Percentiles rank a stretch among this genome's conserved stretches.
Evolutionary conservation across 64 coral and sea anemone species (phyloP).

Genomic region (Actinia tenebrosa): DNA sequence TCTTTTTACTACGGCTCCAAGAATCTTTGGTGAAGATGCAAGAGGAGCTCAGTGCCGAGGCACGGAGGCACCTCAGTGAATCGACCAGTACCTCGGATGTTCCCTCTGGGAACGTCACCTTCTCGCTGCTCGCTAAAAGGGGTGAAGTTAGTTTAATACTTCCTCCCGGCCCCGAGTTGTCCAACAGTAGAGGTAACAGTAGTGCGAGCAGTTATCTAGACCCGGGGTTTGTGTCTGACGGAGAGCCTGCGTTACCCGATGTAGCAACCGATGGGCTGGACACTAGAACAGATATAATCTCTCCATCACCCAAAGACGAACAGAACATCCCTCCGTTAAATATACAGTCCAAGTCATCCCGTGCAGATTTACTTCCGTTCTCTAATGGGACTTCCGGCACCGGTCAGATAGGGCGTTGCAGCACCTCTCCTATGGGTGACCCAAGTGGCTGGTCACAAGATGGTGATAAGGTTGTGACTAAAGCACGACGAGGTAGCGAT

Average conservation of each 20-base stretch:
- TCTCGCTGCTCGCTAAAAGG: constrained; percentile 73
- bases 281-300: background rate
- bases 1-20: constrained; percentile 88
- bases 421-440: constrained; percentile 39
- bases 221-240: constrained; percentile 64
- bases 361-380: constrained; percentile 23
- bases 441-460: constrained; percentile 50
- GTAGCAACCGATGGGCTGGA: background rate
- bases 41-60: constrained; percentile 34
- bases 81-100: background rate
- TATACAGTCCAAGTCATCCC: background rate
- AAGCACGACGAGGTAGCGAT: constrained; percentile 57
- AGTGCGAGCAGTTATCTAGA: constrained; percentile 72
- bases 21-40: constrained; percentile 72
- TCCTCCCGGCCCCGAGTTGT: constrained; percentile 62
- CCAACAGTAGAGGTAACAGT: constrained; percentile 50
- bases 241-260: constrained; percentile 33
- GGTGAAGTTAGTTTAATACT: constrained; percentile 69
- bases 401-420: constrained; percentile 15
- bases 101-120: constrained; percentile 31
- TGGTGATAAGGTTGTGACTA: constrained; percentile 24
- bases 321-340: background rate
- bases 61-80: background rate
- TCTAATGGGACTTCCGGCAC: constrained; percentile 23
- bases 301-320: background rate